Conservation (phyloP, 1,140 invertebrate genomes). For the Nasonia longicornis region DNA sequence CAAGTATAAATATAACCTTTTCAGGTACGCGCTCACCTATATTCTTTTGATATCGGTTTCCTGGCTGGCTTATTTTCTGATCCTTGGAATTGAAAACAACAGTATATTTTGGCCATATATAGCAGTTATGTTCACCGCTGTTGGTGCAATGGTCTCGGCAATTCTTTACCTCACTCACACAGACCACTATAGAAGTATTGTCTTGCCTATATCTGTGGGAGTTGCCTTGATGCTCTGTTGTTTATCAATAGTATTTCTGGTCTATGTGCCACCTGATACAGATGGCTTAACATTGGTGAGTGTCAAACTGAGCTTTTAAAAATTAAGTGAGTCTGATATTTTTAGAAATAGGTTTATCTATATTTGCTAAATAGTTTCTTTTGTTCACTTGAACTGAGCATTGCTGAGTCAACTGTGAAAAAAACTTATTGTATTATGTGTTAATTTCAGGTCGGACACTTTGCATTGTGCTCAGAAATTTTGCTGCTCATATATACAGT, state of each 20-base stretch:
- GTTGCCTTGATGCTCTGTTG: constrained; percentile 76
- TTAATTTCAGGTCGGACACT: constrained; percentile 74
- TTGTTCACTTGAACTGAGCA: too few species aligned
- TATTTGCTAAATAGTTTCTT: background rate
- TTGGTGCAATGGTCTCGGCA: constrained; percentile 71
- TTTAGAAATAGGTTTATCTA: constrained; percentile 8
- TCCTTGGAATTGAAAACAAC: constrained; percentile 62
- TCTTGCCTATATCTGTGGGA: constrained; percentile 75
- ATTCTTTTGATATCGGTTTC: constrained; percentile 71
- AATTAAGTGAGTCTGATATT: background rate
- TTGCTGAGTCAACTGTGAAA: background rate
- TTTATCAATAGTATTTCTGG: constrained; percentile 75
- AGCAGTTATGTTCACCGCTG: constrained; percentile 72
- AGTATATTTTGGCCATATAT: constrained; percentile 72
- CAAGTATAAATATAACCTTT: constrained; percentile 46
- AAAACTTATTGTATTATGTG: background rate
- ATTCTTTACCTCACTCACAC: constrained; percentile 78
- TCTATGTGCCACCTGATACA: constrained; percentile 68
- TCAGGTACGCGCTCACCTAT: constrained; percentile 74
- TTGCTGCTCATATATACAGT: constrained; percentile 92
- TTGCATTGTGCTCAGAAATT: constrained; percentile 87
- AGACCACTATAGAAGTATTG: constrained; percentile 76
- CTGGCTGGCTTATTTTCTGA: constrained; percentile 72
- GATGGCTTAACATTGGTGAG: constrained; percentile 77
- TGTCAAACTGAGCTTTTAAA: background rate